phyloP scores from a whole-genome alignment of 2,113 vertebrate genomes.

The Arizona elegans region DNA sequence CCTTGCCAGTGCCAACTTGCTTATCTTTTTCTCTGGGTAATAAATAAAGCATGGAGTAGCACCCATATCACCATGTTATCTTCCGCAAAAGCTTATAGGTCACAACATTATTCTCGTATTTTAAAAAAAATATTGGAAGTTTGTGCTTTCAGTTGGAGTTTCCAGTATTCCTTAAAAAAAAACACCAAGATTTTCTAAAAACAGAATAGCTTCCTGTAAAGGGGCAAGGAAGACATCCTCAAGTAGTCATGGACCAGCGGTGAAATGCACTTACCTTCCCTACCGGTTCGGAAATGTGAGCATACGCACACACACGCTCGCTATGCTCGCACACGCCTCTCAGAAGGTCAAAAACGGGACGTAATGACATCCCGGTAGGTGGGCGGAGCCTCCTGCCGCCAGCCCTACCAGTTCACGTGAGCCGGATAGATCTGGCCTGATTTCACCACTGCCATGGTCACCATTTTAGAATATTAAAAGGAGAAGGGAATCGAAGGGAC shows the following conservation, averaged over 20 bases:
- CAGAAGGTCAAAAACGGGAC: too few relatives aligned
- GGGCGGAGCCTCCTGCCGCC: too few relatives aligned
- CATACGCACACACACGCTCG: too few relatives aligned
- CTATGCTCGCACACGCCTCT: too few relatives aligned
- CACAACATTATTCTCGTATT: neutral
- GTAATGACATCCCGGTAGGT: too few relatives aligned
- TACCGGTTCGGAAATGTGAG: too few relatives aligned
- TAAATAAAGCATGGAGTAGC: neutral
- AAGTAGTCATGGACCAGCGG: neutral
- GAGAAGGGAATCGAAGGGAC: neutral
- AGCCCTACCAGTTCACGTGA: accelerated
- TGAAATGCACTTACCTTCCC: too few relatives aligned
- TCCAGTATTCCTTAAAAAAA: neutral
- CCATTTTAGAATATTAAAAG: neutral
- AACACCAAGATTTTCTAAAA: neutral
- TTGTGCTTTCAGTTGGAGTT: neutral
- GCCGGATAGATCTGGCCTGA: too few relatives aligned
- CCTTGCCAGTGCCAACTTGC: neutral
- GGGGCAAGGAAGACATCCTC: neutral
- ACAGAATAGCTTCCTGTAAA: neutral
- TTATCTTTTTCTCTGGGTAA: neutral
- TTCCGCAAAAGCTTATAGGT: neutral
- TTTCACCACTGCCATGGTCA: neutral
- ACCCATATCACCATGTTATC: neutral
- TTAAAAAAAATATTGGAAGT: neutral